Evolutionary conservation across 2,113 vertebrate genomes (phyloP).

Genomic region (Carassius carassius): DNA sequence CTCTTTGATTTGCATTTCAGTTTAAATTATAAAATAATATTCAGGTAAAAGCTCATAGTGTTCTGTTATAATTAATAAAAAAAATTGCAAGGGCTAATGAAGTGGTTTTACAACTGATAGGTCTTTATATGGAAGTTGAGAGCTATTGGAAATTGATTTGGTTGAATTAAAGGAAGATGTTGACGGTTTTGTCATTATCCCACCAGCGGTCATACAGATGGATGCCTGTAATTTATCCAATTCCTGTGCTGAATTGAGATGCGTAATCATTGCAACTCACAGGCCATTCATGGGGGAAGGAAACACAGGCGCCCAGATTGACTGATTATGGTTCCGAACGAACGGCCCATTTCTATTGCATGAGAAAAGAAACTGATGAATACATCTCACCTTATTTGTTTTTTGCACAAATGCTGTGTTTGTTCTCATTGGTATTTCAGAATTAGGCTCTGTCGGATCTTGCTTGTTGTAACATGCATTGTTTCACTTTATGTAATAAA

Average conservation of each 20-base stretch:
- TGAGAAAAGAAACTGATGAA: constrained; percentile 10
- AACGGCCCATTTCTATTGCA: constrained; percentile 1
- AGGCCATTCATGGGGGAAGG: not conserved
- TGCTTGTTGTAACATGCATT: not conserved
- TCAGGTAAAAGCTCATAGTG: not conserved
- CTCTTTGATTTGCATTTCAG: constrained; percentile 40
- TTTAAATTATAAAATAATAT: constrained; percentile 52
- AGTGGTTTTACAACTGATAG: not conserved
- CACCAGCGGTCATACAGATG: constrained; percentile 24
- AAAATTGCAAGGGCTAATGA: not conserved
- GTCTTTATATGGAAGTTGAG: not conserved
- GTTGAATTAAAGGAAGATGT: constrained; percentile 27
- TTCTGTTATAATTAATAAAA: not conserved
- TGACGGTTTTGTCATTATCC: not conserved
- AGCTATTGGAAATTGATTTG: constrained; percentile 16
- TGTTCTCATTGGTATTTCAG: not conserved
- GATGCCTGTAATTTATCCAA: constrained; percentile 37
- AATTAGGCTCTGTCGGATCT: not conserved
- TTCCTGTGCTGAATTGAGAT: constrained; percentile 27
- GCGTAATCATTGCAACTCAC: constrained; percentile 34
- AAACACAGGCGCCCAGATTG: constrained; percentile 5
- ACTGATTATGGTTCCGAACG: not conserved
- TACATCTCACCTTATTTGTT: not conserved
- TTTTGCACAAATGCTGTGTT: not conserved
- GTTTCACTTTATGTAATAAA: not conserved